Conservation (phyloP, 2,113 vertebrate genomes). For the Spheniscus mendiculus region DNA sequence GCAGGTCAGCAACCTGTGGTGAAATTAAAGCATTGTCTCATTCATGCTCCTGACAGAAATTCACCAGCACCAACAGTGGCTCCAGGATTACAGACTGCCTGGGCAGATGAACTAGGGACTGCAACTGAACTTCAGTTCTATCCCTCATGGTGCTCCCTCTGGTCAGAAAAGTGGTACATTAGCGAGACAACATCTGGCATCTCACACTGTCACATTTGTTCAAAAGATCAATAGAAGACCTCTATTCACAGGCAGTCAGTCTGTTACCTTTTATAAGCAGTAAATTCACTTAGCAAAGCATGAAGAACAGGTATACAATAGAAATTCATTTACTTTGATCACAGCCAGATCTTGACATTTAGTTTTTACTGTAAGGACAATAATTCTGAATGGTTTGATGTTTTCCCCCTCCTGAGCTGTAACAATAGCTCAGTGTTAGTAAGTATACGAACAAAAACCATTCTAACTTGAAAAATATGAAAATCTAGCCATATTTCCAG, state of each 20-base stretch:
- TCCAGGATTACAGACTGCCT: fast-evolving
- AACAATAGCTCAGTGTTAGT: not conserved
- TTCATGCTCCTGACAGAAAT: not conserved
- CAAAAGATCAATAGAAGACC: not conserved
- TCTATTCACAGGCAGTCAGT: not conserved
- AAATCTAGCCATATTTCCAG: not conserved
- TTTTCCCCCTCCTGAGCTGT: not conserved
- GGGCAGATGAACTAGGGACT: not conserved
- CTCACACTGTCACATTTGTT: not conserved
- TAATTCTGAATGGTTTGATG: not conserved
- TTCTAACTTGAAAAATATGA: not conserved
- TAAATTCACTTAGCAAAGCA: slow-evolving; percentile 10
- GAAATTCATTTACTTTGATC: slow-evolving; percentile 24
- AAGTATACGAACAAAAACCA: not conserved
- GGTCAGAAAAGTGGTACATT: not conserved
- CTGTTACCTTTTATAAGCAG: not conserved
- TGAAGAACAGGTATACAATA: not conserved
- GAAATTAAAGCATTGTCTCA: not conserved
- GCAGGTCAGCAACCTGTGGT: not conserved
- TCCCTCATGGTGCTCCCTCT: not conserved
- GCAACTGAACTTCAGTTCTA: not conserved
- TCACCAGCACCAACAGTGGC: not conserved
- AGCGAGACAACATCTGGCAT: not conserved
- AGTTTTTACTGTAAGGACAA: not conserved
- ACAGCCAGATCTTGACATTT: slow-evolving; percentile 15